Evolutionary conservation across 2,113 vertebrate species (phyloP).

Genomic region (Atrichornis clamosus): DNA sequence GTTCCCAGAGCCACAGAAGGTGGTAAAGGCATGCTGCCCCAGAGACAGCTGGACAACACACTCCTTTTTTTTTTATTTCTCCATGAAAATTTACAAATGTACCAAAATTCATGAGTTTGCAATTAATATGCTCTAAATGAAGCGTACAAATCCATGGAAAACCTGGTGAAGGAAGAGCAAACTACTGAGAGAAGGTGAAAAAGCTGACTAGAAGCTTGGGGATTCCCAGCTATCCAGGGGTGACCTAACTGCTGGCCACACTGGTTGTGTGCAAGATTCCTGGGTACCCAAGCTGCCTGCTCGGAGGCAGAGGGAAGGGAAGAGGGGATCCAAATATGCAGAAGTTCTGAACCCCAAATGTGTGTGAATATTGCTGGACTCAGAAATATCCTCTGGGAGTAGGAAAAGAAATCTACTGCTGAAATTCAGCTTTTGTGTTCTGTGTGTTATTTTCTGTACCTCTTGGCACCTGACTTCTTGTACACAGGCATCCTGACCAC

Average conservation of each 20-base stretch:
- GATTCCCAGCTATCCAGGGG: rapidly evolving
- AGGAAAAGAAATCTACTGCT: not conserved
- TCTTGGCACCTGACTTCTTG: not conserved
- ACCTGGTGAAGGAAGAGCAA: not conserved
- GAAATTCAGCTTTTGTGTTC: not conserved
- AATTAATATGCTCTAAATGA: not conserved
- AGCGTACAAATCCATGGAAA: not conserved
- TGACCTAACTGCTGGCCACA: not conserved
- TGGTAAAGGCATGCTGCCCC: not conserved
- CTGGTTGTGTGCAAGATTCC: not conserved
- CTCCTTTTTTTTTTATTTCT: not conserved
- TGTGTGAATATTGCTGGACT: not conserved
- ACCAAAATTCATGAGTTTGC: not conserved
- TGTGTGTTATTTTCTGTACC: not conserved
- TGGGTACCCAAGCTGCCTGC: not conserved
- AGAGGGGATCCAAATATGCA: not conserved
- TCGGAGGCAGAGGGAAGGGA: not conserved
- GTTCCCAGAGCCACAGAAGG: not conserved
- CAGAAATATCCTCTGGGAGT: not conserved
- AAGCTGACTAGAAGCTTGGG: not conserved
- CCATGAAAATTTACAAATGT: not conserved
- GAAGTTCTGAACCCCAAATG: not conserved
- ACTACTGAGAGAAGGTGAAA: not conserved
- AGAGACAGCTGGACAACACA: not conserved
- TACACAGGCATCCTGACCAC: not conserved